Evolutionary conservation across 2,113 vertebrate genomes (phyloP), one percentile per base, ranked within the genome.

Genomic region (Fukomys damarensis): DNA sequence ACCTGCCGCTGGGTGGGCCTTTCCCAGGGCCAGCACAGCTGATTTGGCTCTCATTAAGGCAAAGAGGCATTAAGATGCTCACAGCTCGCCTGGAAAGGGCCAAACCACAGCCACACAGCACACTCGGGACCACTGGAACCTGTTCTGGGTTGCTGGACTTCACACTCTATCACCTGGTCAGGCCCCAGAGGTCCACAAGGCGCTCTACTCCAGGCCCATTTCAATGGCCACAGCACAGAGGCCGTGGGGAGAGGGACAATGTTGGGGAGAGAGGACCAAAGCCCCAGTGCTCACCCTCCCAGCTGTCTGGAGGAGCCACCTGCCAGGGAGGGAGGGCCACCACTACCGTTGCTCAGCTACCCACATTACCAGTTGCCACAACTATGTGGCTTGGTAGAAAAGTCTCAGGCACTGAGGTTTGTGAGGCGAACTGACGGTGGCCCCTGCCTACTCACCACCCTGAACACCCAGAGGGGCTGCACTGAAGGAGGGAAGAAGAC

Each of bases 361-460:
- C 46, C 1, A 5, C 10, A n/a, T 68, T 65, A 17, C 66, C 76
- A 65, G 89, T 65, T 65, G 85, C 49, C 52, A 52, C 17, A 3
- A 66, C 32, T 35, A 3, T 43, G 80, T 52, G 70, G 86, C 86
- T 54, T 10, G 87, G 84, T 82, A 85, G 92, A 35, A 54, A 91
- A 81, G 95, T 96, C 97, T 96, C 97, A 97, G 98, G 98, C 98
- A 98, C 98, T 98, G 96, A 97, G 98, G 98, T 97, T 95, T 83
- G 90, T 94, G 22, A 77, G 93, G 77, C 92, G 84, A 96, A 80
- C 56, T 41, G 89, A 93, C 54, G 49, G 70, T 5, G 61, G 94
- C 79, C 88, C 91, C 86, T 1, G 1, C 20, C 70, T 77, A 76
- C 43, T 17, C 24, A 32, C 68, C 76, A 38, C 28, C 54, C 70